phyloP scores from a whole-genome alignment of 2,888 invertebrate genomes.

The Ephialtes manifestator region DNA sequence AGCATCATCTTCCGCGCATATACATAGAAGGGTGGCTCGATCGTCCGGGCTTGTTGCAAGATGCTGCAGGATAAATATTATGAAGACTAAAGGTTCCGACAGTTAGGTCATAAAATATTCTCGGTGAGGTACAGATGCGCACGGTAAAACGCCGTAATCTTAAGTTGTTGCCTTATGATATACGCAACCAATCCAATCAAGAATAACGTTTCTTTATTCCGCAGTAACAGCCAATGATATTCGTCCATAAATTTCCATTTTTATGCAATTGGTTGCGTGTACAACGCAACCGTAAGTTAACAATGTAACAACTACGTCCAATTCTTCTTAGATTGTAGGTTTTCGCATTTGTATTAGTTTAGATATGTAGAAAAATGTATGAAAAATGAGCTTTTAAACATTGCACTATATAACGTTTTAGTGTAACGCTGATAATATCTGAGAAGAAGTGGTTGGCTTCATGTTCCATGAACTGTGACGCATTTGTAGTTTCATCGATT shows the following conservation, averaged over 20 bases:
- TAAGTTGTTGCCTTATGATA: not conserved
- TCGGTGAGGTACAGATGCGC: constrained; percentile 55
- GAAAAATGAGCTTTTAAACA: not conserved
- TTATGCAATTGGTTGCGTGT: not conserved
- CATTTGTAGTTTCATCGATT: not conserved
- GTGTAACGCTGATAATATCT: not conserved
- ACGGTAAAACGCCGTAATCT: not conserved
- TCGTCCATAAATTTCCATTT: constrained; percentile 5
- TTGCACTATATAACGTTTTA: not conserved
- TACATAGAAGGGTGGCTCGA: constrained; percentile 9
- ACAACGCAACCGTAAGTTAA: not conserved
- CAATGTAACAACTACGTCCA: not conserved
- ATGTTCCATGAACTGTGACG: not conserved
- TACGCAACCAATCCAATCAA: constrained; percentile 11
- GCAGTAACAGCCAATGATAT: not conserved
- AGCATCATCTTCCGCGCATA: constrained; percentile 41
- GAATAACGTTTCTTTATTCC: constrained; percentile 6
- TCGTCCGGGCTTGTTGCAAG: constrained; percentile 35
- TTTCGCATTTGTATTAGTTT: not conserved
- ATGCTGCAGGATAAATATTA: constrained; percentile 81
- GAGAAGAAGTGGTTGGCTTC: not conserved
- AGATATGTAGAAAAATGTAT: not conserved
- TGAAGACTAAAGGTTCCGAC: constrained; percentile 83
- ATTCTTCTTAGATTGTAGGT: not conserved
- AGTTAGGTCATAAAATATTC: constrained; percentile 77